phyloP scores from a whole-genome alignment of 2,888 invertebrate species.

The Terebella lapidaria region DNA sequence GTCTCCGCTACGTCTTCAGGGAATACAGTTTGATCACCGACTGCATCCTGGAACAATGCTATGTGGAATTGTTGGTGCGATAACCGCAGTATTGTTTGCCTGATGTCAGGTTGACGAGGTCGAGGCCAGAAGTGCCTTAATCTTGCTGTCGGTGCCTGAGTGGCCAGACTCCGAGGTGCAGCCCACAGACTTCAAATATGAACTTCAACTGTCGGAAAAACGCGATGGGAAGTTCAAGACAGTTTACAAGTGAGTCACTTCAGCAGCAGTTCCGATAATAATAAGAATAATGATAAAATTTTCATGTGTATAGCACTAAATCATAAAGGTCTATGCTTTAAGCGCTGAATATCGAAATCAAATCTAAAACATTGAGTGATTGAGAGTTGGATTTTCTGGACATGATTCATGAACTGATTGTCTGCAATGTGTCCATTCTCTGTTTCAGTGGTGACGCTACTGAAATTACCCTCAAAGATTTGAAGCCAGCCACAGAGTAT shows the following conservation, averaged over 20 bases:
- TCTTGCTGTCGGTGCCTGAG: slow-evolving; percentile 73
- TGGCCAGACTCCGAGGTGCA: slow-evolving; percentile 57
- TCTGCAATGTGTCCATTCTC: neutral
- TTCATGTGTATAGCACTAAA: no score
- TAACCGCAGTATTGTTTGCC: no score
- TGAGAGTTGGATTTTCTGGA: no score
- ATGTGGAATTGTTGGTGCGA: no score
- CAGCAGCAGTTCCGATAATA: no score
- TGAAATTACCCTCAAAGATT: slow-evolving; percentile 66
- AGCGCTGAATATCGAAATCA: no score
- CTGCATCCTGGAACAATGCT: no score
- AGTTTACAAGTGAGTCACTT: slow-evolving; percentile 73
- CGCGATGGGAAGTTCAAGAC: slow-evolving; percentile 79
- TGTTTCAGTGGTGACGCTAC: slow-evolving; percentile 50
- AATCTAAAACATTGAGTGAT: no score
- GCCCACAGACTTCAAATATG: slow-evolving; percentile 70
- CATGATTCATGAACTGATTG: neutral
- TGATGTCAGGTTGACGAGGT: slow-evolving; percentile 70
- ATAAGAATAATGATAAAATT: no score
- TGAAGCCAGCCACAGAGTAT: slow-evolving; percentile 83
- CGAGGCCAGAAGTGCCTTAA: slow-evolving; percentile 76
- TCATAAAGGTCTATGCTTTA: no score
- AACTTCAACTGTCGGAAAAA: slow-evolving; percentile 70
- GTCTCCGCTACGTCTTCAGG: neutral
- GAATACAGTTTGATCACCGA: neutral